Conservation (phyloP, 2,113 vertebrate species). For the Ptyas mucosa region DNA sequence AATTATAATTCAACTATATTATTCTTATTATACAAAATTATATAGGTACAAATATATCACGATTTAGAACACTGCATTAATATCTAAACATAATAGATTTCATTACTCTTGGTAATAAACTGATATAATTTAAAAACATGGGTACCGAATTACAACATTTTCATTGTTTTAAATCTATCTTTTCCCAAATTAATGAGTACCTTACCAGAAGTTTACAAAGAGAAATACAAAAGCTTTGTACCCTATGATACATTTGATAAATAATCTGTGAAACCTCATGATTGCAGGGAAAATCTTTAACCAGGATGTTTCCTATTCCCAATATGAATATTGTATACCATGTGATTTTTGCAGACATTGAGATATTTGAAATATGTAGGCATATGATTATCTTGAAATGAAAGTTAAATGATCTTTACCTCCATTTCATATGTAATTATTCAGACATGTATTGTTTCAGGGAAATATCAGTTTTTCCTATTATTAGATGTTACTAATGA, state of each 20-base stretch:
- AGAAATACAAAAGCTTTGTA: not conserved
- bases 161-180: not conserved
- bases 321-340: not conserved
- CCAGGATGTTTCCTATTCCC: not conserved
- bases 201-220: not conserved
- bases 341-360: not conserved
- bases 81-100: not conserved
- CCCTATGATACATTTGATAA: not conserved
- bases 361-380: constrained; percentile 8
- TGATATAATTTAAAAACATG: not conserved
- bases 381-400: not conserved
- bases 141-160: not conserved
- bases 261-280: not conserved
- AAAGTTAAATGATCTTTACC: not conserved
- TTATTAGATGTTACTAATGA: constrained; percentile 5
- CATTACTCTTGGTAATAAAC: not conserved
- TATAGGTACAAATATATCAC: constrained; percentile 13
- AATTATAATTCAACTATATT: constrained; percentile 13
- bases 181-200: not conserved
- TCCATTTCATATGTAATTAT: not conserved
- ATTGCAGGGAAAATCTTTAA: not conserved
- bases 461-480: not conserved
- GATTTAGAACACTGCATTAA: not conserved
- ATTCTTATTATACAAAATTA: constrained; percentile 19
- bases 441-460: not conserved